These are phyloP conservation scores for Plutomurus gul DNA, from an alignment of 1,140 invertebrate genomes.

Conservation along the genomic window DNA sequence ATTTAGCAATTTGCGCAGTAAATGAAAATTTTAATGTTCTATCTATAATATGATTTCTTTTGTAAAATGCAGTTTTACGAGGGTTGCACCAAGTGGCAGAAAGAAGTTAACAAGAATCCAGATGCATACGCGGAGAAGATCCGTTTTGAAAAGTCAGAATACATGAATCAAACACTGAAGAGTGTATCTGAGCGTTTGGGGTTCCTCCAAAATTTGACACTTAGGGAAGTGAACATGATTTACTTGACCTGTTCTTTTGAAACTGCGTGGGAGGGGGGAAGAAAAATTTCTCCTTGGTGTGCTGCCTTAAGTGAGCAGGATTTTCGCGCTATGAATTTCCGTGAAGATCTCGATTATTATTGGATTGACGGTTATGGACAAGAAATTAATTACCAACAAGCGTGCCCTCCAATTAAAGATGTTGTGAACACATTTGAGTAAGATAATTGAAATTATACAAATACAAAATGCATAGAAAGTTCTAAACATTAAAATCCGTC, in stretches of 20 bases:
- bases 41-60: background rate
- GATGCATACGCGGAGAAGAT: slow-evolving; percentile 66
- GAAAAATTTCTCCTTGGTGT: slow-evolving; percentile 71
- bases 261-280: slow-evolving; percentile 67
- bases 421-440: slow-evolving; percentile 74
- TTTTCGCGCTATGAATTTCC: slow-evolving; percentile 72
- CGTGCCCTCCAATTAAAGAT: slow-evolving; percentile 74
- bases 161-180: slow-evolving; percentile 66
- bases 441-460: too few species aligned
- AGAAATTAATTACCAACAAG: slow-evolving; percentile 72
- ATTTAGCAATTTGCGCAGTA: slow-evolving; percentile 42
- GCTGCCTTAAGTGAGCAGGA: slow-evolving; percentile 63
- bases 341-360: slow-evolving; percentile 77
- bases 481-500: too few species aligned
- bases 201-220: slow-evolving; percentile 61
- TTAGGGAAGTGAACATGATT: slow-evolving; percentile 67
- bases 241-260: slow-evolving; percentile 78
- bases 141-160: slow-evolving; percentile 65
- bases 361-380: slow-evolving; percentile 83
- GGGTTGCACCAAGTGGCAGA: slow-evolving; percentile 73
- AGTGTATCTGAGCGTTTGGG: slow-evolving; percentile 68
- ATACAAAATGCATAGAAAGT: too few species aligned
- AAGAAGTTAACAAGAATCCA: slow-evolving; percentile 75
- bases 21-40: background rate
- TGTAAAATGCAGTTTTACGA: slow-evolving; percentile 72